phyloP scores from a whole-genome alignment of 2,113 vertebrate species.

The Sinocyclocheilus maitianheensis region DNA sequence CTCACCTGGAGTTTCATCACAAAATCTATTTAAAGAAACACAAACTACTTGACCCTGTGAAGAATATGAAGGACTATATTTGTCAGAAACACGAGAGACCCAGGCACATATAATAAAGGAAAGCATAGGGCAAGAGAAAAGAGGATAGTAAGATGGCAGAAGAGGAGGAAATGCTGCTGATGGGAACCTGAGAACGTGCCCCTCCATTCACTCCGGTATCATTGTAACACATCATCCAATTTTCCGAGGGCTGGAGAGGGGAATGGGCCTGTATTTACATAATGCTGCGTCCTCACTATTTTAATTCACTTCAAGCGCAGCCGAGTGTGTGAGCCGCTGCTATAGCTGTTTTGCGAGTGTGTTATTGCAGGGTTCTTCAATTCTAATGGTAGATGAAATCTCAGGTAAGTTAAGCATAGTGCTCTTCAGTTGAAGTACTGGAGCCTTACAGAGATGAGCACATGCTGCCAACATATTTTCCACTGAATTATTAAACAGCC shows the following conservation, averaged over 20 bases:
- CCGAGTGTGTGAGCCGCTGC: neutral
- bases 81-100: too few relatives aligned
- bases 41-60: neutral
- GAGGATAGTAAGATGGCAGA: slow-evolving; percentile 18
- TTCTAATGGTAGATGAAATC: slow-evolving; percentile 11
- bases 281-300: slow-evolving; percentile 72
- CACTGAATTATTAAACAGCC: slow-evolving; percentile 15
- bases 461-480: neutral
- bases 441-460: neutral
- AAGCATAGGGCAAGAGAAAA: neutral
- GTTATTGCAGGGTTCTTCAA: slow-evolving; percentile 2
- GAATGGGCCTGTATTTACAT: slow-evolving; percentile 70
- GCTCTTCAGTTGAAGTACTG: slow-evolving; percentile 21
- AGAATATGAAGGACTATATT: too few relatives aligned
- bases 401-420: slow-evolving; percentile 9
- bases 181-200: slow-evolving; percentile 49
- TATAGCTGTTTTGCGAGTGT: slow-evolving; percentile 1
- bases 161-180: slow-evolving; percentile 39
- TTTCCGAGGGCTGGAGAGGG: slow-evolving; percentile 52
- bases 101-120: neutral
- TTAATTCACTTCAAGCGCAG: slow-evolving; percentile 59
- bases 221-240: slow-evolving; percentile 73
- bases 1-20: neutral
- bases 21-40: neutral
- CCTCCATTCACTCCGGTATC: slow-evolving; percentile 69